Percentiles rank a stretch among this genome's conserved stretches.
Evolutionary conservation across 2,888 invertebrate genomes (phyloP).

Genomic region (Temnothorax rugatulus): DNA sequence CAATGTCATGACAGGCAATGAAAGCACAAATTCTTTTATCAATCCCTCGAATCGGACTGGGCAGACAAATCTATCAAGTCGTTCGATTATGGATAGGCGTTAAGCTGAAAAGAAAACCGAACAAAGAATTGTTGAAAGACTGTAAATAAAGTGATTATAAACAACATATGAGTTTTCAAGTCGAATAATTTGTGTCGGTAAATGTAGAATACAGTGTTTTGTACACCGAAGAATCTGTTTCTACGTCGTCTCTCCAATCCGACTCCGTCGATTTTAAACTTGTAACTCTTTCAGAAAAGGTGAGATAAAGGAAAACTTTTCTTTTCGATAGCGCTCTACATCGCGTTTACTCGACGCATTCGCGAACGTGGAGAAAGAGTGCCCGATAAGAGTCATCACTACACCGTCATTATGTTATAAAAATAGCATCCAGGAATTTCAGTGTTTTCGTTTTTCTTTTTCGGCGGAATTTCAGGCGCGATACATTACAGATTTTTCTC

Average conservation of each 20-base stretch:
- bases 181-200: neutral
- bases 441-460: conserved; percentile 18
- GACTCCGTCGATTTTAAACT: conserved; percentile 32
- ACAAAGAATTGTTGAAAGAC: neutral
- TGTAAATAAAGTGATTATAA: neutral
- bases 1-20: conserved; percentile 43
- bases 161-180: neutral
- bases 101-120: neutral
- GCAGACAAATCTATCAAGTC: conserved; percentile 1
- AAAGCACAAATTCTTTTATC: conserved; percentile 24
- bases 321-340: conserved; percentile 34
- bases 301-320: conserved; percentile 26
- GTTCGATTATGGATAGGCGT: conserved; percentile 13
- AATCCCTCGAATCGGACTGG: conserved; percentile 26
- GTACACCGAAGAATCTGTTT: neutral
- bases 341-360: conserved; percentile 44
- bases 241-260: conserved; percentile 18
- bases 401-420: conserved; percentile 66
- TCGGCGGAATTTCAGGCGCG: conserved; percentile 31
- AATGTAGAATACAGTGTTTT: neutral
- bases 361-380: conserved; percentile 70
- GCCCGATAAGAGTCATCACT: conserved; percentile 62
- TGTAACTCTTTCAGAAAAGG: conserved; percentile 9
- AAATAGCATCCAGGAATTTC: conserved; percentile 74
- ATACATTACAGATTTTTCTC: conserved; percentile 20